Evolutionary conservation across 2,113 vertebrate genomes (phyloP).

Genomic region (Pionites leucogaster): DNA sequence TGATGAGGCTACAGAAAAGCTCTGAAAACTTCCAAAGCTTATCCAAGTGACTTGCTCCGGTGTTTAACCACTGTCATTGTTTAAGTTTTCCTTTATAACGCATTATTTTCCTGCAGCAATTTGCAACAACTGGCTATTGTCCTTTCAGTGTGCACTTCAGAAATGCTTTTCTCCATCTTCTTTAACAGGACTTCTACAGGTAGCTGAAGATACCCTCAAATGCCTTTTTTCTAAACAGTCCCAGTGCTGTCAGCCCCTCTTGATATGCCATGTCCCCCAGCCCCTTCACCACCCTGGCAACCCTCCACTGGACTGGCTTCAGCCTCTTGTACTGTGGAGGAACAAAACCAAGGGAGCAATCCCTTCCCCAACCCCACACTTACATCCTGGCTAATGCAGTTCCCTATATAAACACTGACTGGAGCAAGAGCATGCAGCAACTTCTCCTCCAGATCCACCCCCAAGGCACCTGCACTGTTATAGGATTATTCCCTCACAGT

Average conservation of each 20-base stretch:
- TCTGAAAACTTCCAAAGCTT: background rate
- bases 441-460: background rate
- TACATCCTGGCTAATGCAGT: background rate
- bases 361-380: background rate
- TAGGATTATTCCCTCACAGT: background rate
- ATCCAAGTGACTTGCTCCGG: background rate
- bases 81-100: background rate
- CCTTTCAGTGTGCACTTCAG: background rate
- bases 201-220: background rate
- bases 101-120: background rate
- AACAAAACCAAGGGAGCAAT: background rate
- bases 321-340: rapidly evolving
- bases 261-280: background rate
- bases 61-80: background rate
- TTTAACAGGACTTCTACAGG: background rate
- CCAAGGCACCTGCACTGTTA: background rate
- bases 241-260: background rate
- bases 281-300: background rate
- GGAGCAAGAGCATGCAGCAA: background rate
- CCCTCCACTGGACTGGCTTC: background rate
- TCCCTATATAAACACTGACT: rapidly evolving
- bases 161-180: background rate
- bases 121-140: background rate
- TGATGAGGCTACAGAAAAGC: background rate
- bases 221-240: background rate